These are phyloP conservation scores for Penaeus indicus DNA, from an alignment of 1,140 invertebrate genomes.

Conservation along the genomic window DNA sequence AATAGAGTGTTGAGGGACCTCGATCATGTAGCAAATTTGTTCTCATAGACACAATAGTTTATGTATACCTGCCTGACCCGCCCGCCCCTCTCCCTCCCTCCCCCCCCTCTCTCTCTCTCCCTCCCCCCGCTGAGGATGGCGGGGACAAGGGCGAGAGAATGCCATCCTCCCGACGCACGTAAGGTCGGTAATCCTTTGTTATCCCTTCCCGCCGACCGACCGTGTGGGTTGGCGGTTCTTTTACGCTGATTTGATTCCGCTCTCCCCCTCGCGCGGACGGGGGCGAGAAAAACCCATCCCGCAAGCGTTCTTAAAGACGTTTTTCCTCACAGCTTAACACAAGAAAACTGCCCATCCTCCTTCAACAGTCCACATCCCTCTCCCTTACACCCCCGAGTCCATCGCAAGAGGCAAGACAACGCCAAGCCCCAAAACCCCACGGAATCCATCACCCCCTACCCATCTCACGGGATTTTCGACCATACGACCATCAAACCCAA, in stretches of 20 bases:
- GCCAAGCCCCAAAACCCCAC: too few relatives aligned
- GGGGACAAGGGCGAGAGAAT: neutral
- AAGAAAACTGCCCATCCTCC: too few relatives aligned
- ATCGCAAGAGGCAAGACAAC: too few relatives aligned
- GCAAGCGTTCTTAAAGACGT: too few relatives aligned
- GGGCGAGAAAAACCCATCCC: too few relatives aligned
- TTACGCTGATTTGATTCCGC: neutral
- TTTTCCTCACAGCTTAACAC: too few relatives aligned
- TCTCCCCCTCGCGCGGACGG: neutral
- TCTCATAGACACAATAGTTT: slow-evolving; percentile 50
- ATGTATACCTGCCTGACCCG: neutral
- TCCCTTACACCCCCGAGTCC: too few relatives aligned
- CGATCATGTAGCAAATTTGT: slow-evolving; percentile 59
- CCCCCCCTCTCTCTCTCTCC: neutral
- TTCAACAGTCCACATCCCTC: too few relatives aligned
- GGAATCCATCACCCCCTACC: neutral
- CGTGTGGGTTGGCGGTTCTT: neutral
- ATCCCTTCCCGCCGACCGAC: too few relatives aligned
- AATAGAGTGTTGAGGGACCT: slow-evolving; percentile 10
- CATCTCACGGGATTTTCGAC: neutral
- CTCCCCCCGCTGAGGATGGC: neutral
- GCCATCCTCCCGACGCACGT: neutral
- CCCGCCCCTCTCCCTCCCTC: neutral
- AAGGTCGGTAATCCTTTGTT: neutral
- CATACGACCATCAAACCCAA: neutral